Percentiles rank a stretch among this genome's conserved stretches.
Evolutionary conservation across 2,888 invertebrate species (phyloP).

Genomic region (Cephus nigrinus): DNA sequence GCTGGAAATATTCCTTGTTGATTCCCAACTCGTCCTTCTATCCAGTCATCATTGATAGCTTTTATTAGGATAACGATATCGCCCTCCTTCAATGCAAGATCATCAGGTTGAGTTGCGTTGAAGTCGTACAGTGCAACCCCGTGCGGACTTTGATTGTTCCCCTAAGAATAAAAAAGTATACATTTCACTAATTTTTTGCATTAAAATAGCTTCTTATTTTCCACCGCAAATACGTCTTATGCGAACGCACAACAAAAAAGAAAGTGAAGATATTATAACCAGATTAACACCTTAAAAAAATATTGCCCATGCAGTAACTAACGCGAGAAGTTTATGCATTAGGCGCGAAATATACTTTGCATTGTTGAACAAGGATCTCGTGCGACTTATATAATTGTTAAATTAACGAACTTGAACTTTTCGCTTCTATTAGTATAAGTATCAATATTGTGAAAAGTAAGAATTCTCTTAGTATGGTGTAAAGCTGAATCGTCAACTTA

Average conservation of each 20-base stretch:
- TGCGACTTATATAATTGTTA: neutral
- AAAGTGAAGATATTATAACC: too few species aligned
- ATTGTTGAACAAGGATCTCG: neutral
- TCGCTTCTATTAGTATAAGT: neutral
- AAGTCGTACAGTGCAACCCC: slow-evolving; percentile 86
- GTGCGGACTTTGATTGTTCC: slow-evolving; percentile 69
- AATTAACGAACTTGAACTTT: neutral
- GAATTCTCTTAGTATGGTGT: neutral
- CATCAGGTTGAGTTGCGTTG: slow-evolving; percentile 78
- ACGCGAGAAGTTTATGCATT: neutral
- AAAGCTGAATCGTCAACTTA: slow-evolving; percentile 25
- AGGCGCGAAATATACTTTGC: neutral
- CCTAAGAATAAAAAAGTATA: slow-evolving; percentile 10
- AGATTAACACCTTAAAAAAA: neutral
- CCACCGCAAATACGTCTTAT: neutral
- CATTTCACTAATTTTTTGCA: neutral
- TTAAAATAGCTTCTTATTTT: neutral
- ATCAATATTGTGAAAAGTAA: neutral
- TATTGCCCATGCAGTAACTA: neutral
- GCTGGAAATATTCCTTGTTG: slow-evolving; percentile 85
- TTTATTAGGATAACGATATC: slow-evolving; percentile 79
- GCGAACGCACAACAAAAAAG: neutral
- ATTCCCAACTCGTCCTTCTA: slow-evolving; percentile 77
- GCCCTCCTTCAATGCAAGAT: slow-evolving; percentile 82
- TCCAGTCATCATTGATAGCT: slow-evolving; percentile 83